Base-by-base conservation (phyloP, 2,797 vertebrate species). In the Octomys mimax region DNA sequence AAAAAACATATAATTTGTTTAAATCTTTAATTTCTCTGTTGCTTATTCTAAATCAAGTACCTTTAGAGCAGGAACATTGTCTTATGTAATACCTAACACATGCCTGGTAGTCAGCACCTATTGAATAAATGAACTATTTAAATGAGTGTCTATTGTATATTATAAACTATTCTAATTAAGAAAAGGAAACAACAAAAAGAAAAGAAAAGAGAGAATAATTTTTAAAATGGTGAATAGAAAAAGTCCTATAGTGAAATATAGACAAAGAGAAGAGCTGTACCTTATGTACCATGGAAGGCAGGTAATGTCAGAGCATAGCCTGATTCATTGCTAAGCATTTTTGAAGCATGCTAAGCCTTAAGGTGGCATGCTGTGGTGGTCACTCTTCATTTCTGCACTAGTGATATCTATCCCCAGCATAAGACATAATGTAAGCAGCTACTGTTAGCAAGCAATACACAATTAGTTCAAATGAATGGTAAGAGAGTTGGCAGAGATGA, bases 161-260 rank as follows among this genome's bases (percentile, higher is more conserved):
- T 85, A 31, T 64, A 21, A 33, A 77, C 28, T 62, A 52, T 73
- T 84, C 18, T 84, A 80, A 49, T 52, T 52, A 57, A 28, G 88
- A 42, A 70, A 31, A 71, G 33, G 70, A 94, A 89, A 88, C 26
- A 77, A 80, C 77, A 14, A 75, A 52, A 94, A 21, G n/a, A 33
- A 24, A 57, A 46, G 39, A 62, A 4, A 14, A 89, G 14, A 89
- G 52, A 19, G 19, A 33, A 9, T 46, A 71, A 36, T 2, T 92
- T 54, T 93, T 59, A 80, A 68, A 93, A 5, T 70, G 22, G 10
- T 59, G 49, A 62, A 59, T 62, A 64, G 12, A 39, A 92, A 46
- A 61, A 62, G 16, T 39, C 21, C 14, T 39, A 12, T 1, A 46
- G 33, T 26, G n/a, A 87, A 18, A 73, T 57, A 28, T 2, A 77